phyloP scores from a whole-genome alignment of 2,113 vertebrate genomes.

The Pongo pygmaeus region DNA sequence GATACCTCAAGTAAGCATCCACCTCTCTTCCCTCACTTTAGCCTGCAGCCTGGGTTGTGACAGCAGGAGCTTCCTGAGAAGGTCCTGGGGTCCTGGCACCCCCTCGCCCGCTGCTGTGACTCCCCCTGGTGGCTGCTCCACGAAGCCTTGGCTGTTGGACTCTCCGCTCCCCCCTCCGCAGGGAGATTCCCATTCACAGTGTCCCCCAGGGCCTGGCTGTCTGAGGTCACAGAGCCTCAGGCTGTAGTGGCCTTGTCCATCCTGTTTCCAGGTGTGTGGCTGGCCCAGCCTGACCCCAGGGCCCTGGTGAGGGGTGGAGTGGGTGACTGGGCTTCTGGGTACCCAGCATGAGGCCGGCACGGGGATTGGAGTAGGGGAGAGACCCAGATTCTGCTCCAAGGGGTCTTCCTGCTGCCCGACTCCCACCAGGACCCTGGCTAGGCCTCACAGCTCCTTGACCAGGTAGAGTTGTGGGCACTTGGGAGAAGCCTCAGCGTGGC shows the following conservation, averaged over 20 bases:
- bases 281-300: neutral
- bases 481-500: neutral
- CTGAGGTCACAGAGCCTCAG: neutral
- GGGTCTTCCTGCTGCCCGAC: neutral
- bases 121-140: conserved; percentile 35
- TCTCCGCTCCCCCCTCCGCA: neutral
- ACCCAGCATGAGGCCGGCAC: too few species aligned
- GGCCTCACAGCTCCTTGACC: neutral
- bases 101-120: fast-evolving
- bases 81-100: neutral
- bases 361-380: neutral
- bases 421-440: neutral
- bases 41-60: neutral
- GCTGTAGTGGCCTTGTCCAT: neutral
- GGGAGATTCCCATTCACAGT: too few species aligned
- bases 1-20: conserved; percentile 33
- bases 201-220: neutral
- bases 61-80: neutral
- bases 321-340: too few species aligned
- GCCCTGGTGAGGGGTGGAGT: too few species aligned
- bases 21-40: neutral
- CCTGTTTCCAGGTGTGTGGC: neutral
- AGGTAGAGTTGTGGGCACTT: neutral
- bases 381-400: neutral
- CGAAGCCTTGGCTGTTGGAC: neutral